Evolutionary conservation across 2,888 invertebrate species (phyloP).

Genomic region (Helleia helle): DNA sequence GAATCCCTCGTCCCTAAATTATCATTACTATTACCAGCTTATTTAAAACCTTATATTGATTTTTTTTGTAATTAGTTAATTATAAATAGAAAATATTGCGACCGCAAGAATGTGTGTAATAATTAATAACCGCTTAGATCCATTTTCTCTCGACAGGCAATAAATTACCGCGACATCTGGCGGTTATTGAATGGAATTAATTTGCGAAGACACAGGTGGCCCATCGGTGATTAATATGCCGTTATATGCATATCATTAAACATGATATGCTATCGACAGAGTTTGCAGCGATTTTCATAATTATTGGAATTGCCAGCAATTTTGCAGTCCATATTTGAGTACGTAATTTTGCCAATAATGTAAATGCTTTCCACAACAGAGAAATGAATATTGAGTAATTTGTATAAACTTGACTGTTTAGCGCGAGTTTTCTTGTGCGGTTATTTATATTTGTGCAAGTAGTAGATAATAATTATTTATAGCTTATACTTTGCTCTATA

Average conservation of each 20-base stretch:
- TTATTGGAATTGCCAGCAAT: neutral
- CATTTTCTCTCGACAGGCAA: constrained; percentile 32
- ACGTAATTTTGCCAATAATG: neutral
- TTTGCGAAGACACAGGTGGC: constrained; percentile 25
- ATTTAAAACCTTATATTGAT: no score
- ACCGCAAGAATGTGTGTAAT: no score
- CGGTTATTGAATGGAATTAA: constrained; percentile 33
- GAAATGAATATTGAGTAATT: no score
- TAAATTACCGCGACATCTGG: constrained; percentile 36
- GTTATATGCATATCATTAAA: constrained; percentile 16
- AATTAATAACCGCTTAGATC: constrained; percentile 8
- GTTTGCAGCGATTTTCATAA: neutral
- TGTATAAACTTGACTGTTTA: no score
- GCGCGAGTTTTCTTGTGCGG: no score
- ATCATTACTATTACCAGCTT: no score
- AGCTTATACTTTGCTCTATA: no score
- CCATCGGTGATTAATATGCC: constrained; percentile 20
- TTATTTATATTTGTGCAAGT: no score
- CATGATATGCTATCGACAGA: constrained; percentile 1
- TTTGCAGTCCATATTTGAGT: constrained; percentile 1
- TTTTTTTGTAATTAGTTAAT: no score
- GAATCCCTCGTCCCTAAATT: no score
- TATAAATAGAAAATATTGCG: no score
- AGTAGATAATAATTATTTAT: no score
- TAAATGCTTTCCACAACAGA: neutral